Evolutionary conservation across 2,113 vertebrate genomes (phyloP).

Genomic region (Ciconia maguari): DNA sequence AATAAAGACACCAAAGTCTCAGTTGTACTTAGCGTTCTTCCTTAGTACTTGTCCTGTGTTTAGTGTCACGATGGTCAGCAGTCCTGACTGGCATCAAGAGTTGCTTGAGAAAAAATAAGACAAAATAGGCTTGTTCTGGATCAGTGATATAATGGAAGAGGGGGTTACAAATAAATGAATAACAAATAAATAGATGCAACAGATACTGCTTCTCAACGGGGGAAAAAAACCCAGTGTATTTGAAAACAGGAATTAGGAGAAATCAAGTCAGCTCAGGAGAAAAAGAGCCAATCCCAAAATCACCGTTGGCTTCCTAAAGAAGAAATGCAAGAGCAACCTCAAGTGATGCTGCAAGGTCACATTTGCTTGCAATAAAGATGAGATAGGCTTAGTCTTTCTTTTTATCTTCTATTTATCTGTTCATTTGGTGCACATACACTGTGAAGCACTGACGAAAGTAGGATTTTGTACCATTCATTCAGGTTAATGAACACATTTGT

Average conservation of each 20-base stretch:
- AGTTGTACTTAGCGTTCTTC: not conserved
- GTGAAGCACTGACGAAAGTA: not conserved
- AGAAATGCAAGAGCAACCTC: not conserved
- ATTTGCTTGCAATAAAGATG: not conserved
- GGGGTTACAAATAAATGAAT: not conserved
- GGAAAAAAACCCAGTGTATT: not conserved
- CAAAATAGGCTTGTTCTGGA: not conserved
- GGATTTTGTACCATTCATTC: not conserved
- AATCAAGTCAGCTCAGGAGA: not conserved
- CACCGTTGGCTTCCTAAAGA: not conserved
- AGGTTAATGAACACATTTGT: not conserved
- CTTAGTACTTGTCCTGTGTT: not conserved
- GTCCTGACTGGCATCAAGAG: not conserved
- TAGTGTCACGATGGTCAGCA: not conserved
- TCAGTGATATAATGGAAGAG: not conserved
- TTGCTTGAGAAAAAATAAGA: not conserved
- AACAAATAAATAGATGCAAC: not conserved
- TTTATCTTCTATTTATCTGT: not conserved
- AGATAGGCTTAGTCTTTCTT: not conserved
- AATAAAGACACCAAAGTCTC: not conserved
- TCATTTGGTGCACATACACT: not conserved
- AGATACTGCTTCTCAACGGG: not conserved
- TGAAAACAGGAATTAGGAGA: not conserved
- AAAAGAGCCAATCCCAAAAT: not conserved
- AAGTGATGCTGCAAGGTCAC: not conserved